A percentile compares a stretch with the other conserved stretches of the same genome.
Evolutionary conservation across 1,140 invertebrate species (phyloP).

Genomic region (Spodoptera litura): DNA sequence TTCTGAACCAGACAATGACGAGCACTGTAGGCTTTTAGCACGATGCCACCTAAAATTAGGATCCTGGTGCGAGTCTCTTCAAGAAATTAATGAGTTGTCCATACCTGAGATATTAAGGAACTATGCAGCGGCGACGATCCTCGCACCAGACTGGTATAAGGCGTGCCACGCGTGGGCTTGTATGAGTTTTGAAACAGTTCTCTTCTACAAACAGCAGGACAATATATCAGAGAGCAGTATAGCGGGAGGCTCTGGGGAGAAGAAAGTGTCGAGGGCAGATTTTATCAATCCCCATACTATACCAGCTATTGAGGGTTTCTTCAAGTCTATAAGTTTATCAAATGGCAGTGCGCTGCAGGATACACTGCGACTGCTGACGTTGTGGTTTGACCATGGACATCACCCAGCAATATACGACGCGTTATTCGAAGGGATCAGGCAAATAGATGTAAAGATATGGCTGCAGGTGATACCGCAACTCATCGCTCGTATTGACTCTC

Average conservation of each 20-base stretch:
- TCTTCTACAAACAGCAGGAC: conserved; percentile 94
- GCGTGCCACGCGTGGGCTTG: conserved; percentile 99
- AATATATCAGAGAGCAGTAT: conserved; percentile 69
- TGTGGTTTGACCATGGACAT: conserved; percentile 98
- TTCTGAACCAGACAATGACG: conserved; percentile 88
- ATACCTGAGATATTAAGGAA: conserved; percentile 94
- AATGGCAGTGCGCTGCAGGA: conserved; percentile 98
- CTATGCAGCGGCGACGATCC: conserved; percentile 95
- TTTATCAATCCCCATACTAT: conserved; percentile 95
- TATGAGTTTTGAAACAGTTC: conserved; percentile 98
- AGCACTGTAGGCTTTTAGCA: conserved; percentile 91
- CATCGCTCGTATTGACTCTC: conserved; percentile 98
- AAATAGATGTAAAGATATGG: conserved; percentile 99
- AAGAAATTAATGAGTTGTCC: conserved; percentile 93
- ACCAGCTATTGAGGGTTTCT: conserved; percentile 98
- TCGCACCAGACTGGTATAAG: conserved; percentile 96
- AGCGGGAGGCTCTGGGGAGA: conserved; percentile 71
- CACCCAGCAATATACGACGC: conserved; percentile 97
- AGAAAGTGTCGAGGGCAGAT: conserved; percentile 75
- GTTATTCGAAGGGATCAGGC: conserved; percentile 95
- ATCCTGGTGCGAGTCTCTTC: conserved; percentile 94
- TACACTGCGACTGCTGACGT: conserved; percentile 95
- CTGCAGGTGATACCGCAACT: conserved; percentile 99
- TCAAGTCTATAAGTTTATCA: conserved; percentile 96
- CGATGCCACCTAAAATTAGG: conserved; percentile 96